phyloP scores from a whole-genome alignment of 2,113 vertebrate species.

The Mola mola region DNA sequence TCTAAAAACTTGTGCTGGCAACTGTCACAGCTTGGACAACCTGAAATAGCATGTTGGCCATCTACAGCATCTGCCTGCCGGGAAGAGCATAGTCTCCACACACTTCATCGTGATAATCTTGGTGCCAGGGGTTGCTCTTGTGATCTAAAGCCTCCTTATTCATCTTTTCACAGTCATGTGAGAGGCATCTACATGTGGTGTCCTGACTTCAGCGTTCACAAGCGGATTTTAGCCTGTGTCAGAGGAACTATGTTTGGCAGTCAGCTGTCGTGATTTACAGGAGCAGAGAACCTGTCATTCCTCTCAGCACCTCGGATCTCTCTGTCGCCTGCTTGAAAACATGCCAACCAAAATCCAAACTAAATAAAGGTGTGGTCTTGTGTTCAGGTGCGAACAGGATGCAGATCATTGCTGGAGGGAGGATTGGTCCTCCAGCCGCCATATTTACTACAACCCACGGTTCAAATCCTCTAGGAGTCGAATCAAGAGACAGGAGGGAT shows the following conservation, averaged over 20 bases:
- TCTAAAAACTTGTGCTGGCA: too few species aligned
- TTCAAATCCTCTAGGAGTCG: slow-evolving; percentile 34
- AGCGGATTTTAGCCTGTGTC: slow-evolving; percentile 48
- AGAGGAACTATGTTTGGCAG: slow-evolving; percentile 69
- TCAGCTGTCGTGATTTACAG: slow-evolving; percentile 64
- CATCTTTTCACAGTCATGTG: slow-evolving; percentile 50
- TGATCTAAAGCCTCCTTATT: slow-evolving; percentile 52
- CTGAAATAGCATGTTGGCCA: slow-evolving; percentile 11
- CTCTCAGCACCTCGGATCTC: slow-evolving; percentile 14
- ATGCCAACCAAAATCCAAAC: not conserved
- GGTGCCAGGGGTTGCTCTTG: slow-evolving; percentile 3
- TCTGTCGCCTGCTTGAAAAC: slow-evolving; percentile 32
- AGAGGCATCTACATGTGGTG: slow-evolving; percentile 28
- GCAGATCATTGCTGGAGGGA: slow-evolving; percentile 21
- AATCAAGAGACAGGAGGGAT: slow-evolving; percentile 40
- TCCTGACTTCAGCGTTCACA: slow-evolving; percentile 22
- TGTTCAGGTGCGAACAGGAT: slow-evolving; percentile 37
- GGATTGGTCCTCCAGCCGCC: slow-evolving; percentile 36
- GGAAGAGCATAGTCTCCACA: slow-evolving; percentile 30
- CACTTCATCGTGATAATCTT: slow-evolving; percentile 35
- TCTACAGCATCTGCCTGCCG: slow-evolving; percentile 38
- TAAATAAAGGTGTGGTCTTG: slow-evolving; percentile 14
- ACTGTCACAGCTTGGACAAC: slow-evolving; percentile 10
- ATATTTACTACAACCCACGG: slow-evolving; percentile 45
- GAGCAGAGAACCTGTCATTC: slow-evolving; percentile 21